phyloP scores from a whole-genome alignment of 2,888 invertebrate genomes.

The Lamellibrachia satsuma region DNA sequence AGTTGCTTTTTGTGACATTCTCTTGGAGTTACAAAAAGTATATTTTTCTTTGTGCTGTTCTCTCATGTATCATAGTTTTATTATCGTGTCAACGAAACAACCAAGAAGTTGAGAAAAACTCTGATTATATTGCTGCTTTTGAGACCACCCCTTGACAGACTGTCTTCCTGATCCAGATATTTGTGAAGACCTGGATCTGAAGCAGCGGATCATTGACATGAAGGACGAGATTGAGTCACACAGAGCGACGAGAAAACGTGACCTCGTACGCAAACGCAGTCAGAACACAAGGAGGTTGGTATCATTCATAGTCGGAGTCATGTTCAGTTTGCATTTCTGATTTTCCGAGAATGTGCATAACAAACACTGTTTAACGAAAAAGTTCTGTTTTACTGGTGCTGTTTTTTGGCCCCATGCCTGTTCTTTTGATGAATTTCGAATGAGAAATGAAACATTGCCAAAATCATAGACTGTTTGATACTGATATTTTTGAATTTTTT shows the following conservation, averaged over 20 bases:
- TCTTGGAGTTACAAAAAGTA: not conserved
- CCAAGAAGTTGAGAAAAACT: not conserved
- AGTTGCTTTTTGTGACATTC: not conserved
- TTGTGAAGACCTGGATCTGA: constrained; percentile 93
- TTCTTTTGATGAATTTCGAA: not conserved
- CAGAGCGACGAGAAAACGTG: constrained; percentile 60
- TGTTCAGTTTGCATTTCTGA: not conserved
- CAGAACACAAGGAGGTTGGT: constrained; percentile 63
- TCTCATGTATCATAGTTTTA: not conserved
- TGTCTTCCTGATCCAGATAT: constrained; percentile 75
- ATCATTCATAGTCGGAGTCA: not conserved
- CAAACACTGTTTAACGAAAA: not conserved
- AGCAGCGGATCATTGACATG: constrained; percentile 86
- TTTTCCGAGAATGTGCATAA: not conserved
- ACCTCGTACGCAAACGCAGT: constrained; percentile 45
- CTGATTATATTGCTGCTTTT: not conserved
- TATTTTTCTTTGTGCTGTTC: not conserved
- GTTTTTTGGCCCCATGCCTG: not conserved
- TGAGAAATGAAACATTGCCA: not conserved
- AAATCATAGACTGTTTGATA: not conserved
- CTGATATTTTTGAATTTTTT: not conserved
- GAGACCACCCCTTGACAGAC: not conserved
- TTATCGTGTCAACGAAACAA: not conserved
- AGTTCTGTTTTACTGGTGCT: not conserved
- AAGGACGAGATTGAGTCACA: constrained; percentile 88